Evolutionary conservation across 2,113 vertebrate species (phyloP), one percentile per base, ranked within the genome.

Genomic region (Ameiurus melas): DNA sequence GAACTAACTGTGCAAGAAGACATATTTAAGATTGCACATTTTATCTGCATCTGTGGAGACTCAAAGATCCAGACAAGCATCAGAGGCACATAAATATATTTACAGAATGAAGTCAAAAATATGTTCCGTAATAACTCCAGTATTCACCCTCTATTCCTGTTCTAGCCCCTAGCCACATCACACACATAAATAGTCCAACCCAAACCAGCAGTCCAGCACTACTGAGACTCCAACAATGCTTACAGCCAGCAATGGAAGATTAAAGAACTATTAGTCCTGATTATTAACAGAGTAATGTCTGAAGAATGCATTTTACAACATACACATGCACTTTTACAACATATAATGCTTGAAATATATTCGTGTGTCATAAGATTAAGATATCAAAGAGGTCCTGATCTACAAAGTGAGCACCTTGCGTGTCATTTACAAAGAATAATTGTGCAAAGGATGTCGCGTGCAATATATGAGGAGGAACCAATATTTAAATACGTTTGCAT

Each of bases 11-110:
- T 88, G 68, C 5, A 9, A 73, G 8, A 20, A 43, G 30, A 75
- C 9, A 10, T 4, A 19, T 55, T 30, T 55, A 58, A 57, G n/a
- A 30, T 33, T 58, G n/a, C n/a, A 57, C 30, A 58, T 57, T 33
- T 58, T 57, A 80, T 80, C 78, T 55, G 16, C 6, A 53, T 87
- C 82, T 77, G 43, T 53, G 84, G 64, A 86, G 12, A 7, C 4
- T 78, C 36, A 33, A 33, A 70, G n/a, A 70, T 78, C 1, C 39
- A 78, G 22, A 78, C 27, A 51, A 2, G 43, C 36, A 62, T 27
- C n/a, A 8, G 70, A 77, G 33, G 4, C 57, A 62, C 33, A 43
- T 39, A 64, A n/a, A 53, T 66, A 64, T 60, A 80, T 57, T 57
- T 73, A 55, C 78, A 80, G 27, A 53, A 55, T 30, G 5, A 33